Percentiles rank a stretch among this genome's conserved stretches.
Evolutionary conservation across 2,888 invertebrate species (phyloP).

Genomic region (Acanthoscelides obtectus): DNA sequence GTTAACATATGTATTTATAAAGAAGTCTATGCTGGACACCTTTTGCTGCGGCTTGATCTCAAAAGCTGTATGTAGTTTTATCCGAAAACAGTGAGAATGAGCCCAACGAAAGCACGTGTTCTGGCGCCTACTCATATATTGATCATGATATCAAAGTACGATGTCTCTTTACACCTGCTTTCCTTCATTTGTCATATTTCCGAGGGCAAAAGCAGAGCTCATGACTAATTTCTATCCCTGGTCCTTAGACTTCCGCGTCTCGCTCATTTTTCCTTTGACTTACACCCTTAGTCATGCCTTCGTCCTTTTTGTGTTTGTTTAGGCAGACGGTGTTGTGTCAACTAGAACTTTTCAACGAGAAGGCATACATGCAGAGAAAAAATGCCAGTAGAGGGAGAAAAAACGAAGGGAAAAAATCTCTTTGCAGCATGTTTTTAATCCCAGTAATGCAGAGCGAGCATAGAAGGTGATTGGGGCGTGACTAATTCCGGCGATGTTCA

Average conservation of each 20-base stretch:
- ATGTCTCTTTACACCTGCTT: background rate
- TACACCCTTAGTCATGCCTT: background rate
- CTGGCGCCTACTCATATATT: too few species aligned
- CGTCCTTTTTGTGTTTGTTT: background rate
- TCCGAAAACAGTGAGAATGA: too few species aligned
- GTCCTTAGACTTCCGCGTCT: background rate
- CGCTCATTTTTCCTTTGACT: background rate
- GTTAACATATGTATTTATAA: too few species aligned
- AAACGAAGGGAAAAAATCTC: slow-evolving; percentile 4
- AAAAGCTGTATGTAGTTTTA: too few species aligned
- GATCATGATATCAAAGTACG: background rate
- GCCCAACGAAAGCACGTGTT: too few species aligned
- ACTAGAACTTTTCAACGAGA: background rate
- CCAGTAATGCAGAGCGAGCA: slow-evolving; percentile 25
- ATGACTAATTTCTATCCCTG: background rate
- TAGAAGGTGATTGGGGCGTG: slow-evolving; percentile 17
- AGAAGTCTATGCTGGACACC: too few species aligned
- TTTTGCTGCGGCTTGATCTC: too few species aligned
- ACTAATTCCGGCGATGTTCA: slow-evolving; percentile 20
- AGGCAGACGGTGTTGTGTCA: background rate
- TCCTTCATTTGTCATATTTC: background rate
- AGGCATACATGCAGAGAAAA: background rate
- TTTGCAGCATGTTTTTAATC: slow-evolving; percentile 24
- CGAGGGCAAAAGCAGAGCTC: background rate
- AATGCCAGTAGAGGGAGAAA: background rate